phyloP scores from a whole-genome alignment of 1,140 invertebrate genomes.

The Ceratosolen fusciceps region DNA sequence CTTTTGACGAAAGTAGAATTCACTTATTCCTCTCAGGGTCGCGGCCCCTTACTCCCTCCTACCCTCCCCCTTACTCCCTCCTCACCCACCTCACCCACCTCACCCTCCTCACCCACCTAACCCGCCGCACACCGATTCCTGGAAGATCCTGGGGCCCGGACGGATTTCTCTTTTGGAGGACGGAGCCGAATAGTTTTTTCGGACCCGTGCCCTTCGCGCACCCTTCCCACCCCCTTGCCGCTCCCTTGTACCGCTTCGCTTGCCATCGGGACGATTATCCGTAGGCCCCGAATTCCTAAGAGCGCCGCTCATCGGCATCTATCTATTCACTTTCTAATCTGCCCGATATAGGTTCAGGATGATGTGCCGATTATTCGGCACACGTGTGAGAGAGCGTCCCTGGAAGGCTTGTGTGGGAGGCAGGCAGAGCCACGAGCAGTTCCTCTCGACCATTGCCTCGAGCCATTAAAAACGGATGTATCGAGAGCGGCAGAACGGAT shows the following conservation, averaged over 20 bases:
- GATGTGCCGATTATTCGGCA: too few relatives aligned
- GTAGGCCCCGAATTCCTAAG: not conserved
- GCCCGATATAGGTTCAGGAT: not conserved
- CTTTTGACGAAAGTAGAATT: slow-evolving; percentile 40
- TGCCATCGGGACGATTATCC: not conserved
- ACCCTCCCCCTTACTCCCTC: too few relatives aligned
- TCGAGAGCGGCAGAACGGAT: too few relatives aligned
- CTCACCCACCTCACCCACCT: too few relatives aligned
- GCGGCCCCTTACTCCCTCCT: too few relatives aligned
- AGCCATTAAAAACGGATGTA: slow-evolving; percentile 9
- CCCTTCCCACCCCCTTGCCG: too few relatives aligned
- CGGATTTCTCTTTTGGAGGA: not conserved
- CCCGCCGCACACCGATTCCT: too few relatives aligned
- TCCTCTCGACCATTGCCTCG: not conserved
- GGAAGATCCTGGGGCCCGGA: too few relatives aligned
- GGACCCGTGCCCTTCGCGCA: too few relatives aligned
- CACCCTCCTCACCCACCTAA: too few relatives aligned
- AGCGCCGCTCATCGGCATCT: not conserved
- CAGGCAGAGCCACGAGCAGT: not conserved
- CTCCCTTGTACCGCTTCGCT: not conserved
- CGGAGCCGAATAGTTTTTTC: not conserved
- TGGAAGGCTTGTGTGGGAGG: not conserved
- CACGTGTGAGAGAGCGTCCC: too few relatives aligned
- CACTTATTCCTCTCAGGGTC: slow-evolving; percentile 5
- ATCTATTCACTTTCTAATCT: slow-evolving; percentile 16